These are phyloP conservation scores for Okamejei kenojei DNA, from an alignment of 2,797 vertebrate genomes.

Conservation along the genomic window DNA sequence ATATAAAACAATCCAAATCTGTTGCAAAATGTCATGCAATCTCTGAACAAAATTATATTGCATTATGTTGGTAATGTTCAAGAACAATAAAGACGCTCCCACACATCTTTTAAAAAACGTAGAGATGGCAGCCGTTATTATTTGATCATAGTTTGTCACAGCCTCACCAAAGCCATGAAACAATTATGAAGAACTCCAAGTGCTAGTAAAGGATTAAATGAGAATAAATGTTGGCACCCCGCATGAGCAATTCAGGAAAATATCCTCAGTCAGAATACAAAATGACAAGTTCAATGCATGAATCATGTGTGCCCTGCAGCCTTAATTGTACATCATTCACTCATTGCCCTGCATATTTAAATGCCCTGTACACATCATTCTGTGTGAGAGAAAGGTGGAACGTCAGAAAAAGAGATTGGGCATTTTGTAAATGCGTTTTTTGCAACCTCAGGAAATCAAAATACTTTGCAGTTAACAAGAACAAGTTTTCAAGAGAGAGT, in stretches of 20 bases:
- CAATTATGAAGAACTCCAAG: background rate
- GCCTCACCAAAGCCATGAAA: too few relatives aligned
- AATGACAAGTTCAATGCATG: background rate
- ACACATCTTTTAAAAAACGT: background rate
- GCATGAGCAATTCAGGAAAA: background rate
- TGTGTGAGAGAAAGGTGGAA: background rate
- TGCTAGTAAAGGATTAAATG: background rate
- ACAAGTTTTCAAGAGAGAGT: too few relatives aligned
- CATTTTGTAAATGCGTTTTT: background rate
- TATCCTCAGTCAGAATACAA: background rate
- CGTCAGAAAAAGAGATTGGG: background rate
- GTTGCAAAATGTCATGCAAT: background rate
- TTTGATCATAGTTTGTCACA: background rate
- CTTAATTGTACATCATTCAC: background rate
- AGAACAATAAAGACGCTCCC: background rate
- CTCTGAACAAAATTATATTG: background rate
- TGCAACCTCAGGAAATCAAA: background rate
- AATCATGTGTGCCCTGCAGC: slow-evolving; percentile 1
- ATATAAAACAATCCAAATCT: background rate
- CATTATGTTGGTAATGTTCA: background rate
- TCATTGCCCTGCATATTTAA: background rate
- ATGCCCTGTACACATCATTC: background rate
- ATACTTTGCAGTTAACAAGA: background rate
- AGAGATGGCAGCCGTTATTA: background rate
- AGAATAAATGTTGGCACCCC: background rate